Evolutionary conservation across 2,113 vertebrate genomes (phyloP).

Genomic region (Ictalurus punctatus): DNA sequence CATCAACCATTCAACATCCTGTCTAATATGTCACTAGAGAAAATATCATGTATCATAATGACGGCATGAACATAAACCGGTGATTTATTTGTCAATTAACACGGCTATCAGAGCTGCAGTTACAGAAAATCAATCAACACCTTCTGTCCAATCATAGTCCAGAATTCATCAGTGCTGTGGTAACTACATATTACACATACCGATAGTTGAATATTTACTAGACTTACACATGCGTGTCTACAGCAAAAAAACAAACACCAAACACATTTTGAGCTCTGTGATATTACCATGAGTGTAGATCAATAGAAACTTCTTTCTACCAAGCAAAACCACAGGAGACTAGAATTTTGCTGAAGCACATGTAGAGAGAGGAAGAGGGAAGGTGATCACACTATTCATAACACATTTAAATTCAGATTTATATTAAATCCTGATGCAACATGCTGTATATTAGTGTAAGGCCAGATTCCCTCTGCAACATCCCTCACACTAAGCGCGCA

Average conservation of each 20-base stretch:
- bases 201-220: neutral
- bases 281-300: constrained; percentile 62
- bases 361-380: constrained; percentile 21
- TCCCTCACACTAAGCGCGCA: neutral
- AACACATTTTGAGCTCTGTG: constrained; percentile 52
- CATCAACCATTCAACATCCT: neutral
- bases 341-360: constrained; percentile 30
- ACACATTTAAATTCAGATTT: constrained; percentile 18
- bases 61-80: neutral
- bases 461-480: neutral
- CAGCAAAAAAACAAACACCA: neutral
- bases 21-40: neutral
- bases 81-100: neutral
- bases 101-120: neutral
- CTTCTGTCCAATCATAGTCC: neutral
- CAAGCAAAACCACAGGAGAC: constrained; percentile 25
- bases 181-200: neutral
- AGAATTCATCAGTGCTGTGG: neutral
- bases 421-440: constrained; percentile 47
- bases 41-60: neutral
- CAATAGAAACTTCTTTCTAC: constrained; percentile 56
- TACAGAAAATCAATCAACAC: neutral
- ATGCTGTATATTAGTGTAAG: constrained; percentile 23
- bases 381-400: constrained; percentile 8
- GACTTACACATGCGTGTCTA: neutral